These are phyloP conservation scores for Cyanoramphus novaezelandiae DNA, from an alignment of 2,113 vertebrate species.

Conservation along the genomic window DNA sequence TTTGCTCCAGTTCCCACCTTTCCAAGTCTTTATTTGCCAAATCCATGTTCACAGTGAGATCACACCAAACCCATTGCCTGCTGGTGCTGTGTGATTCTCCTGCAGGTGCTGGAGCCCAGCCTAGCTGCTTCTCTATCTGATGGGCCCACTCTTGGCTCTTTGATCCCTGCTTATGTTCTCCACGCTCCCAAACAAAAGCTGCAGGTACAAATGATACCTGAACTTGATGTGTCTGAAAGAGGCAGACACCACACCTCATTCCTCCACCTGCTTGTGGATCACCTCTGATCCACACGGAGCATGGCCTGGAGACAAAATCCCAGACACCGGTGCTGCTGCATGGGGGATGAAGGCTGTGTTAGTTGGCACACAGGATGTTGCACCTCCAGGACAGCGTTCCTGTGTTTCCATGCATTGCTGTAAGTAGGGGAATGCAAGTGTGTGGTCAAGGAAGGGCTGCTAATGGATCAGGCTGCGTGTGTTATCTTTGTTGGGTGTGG, in stretches of 20 bases:
- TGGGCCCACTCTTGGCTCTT: neutral
- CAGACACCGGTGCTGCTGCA: neutral
- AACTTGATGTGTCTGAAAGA: neutral
- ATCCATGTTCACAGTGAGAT: fast-evolving
- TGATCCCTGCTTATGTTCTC: neutral
- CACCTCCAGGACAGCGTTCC: neutral
- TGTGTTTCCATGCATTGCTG: fast-evolving
- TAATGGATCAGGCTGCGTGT: neutral
- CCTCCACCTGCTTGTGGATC: neutral
- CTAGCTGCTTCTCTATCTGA: neutral
- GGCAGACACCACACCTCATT: neutral
- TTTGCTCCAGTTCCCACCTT: neutral
- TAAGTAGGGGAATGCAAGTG: fast-evolving
- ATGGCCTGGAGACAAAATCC: neutral
- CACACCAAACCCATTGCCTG: fast-evolving
- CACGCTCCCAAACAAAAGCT: neutral
- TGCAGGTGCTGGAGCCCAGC: neutral
- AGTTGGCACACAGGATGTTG: neutral
- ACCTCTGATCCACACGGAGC: neutral
- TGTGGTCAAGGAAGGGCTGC: neutral
- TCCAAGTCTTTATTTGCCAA: neutral
- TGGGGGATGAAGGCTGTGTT: neutral
- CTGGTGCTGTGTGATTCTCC: neutral
- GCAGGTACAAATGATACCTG: neutral
- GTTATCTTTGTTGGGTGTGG: neutral